Conservation (phyloP, 2,113 vertebrate genomes). For the Salvator merianae region DNA sequence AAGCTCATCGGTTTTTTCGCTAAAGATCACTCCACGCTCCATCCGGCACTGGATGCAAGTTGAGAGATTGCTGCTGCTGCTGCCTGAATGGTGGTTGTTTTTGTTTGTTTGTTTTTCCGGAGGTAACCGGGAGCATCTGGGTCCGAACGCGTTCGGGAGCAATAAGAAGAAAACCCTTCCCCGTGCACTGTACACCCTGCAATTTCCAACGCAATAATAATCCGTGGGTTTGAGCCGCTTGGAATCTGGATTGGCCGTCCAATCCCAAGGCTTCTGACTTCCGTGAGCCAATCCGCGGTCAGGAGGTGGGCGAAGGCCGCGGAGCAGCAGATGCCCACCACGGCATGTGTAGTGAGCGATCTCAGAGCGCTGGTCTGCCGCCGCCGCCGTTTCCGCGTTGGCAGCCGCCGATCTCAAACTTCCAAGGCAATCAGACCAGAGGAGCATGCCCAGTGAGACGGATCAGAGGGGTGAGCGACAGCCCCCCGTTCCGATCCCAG, state of each 20-base stretch:
- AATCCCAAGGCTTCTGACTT: not conserved
- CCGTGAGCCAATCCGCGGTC: constrained; percentile 6
- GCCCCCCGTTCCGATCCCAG: not conserved
- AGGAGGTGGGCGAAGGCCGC: constrained; percentile 14
- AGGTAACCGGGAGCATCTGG: too few species aligned
- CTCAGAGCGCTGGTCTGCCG: too few species aligned
- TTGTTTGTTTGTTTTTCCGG: too few species aligned
- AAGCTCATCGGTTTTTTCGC: too few species aligned
- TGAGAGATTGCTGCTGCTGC: too few species aligned
- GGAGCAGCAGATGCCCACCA: not conserved
- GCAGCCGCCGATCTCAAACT: not conserved
- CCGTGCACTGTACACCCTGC: too few species aligned
- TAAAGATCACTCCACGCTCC: too few species aligned
- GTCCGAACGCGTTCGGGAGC: too few species aligned
- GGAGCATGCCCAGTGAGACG: constrained; percentile 40
- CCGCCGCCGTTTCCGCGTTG: not conserved
- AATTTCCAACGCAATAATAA: too few species aligned
- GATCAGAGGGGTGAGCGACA: constrained; percentile 19
- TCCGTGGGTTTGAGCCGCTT: not conserved
- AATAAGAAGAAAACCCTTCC: too few species aligned
- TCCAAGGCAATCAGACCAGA: not conserved
- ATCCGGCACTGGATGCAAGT: too few species aligned
- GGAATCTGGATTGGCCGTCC: not conserved
- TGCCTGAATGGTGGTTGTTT: too few species aligned
- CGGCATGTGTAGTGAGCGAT: not conserved